Base-by-base conservation (phyloP, 2,888 invertebrate genomes). In the Sinodicranocentrus sp. region DNA sequence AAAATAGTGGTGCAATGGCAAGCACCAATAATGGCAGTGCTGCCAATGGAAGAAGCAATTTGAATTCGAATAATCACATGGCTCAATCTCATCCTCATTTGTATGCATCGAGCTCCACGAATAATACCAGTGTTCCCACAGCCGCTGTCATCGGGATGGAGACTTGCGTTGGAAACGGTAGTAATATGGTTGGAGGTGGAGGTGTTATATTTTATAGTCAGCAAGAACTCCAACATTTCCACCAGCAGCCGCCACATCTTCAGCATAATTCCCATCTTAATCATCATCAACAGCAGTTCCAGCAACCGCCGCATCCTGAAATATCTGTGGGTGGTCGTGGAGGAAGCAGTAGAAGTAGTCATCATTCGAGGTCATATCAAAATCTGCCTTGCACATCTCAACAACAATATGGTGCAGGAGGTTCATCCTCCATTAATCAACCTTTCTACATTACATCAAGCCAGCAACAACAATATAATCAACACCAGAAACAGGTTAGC, bases 1-100 rank as follows among this genome's bases (percentile, higher is more conserved):
- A 75, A 75, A 79, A 57, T 57, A 39, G 43, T 19, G 63, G 71
- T 80, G 67, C 44, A 13, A 63, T n/a, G n/a, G n/a, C 54, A 61
- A 21, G 43, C 48, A 13, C 54, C 26, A 67, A 23, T 23, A 73
- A 80, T 10, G 15, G 44, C 17, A 73, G 25, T 71, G n/a, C 19
- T 21, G 23, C 59, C 23, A 61, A 26, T 61, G 73, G 43, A 25
- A 44, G 67, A 61, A 52, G 73, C 75, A 70, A 67, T 75, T 70
- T 73, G 26, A 84, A 80, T 71, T 57, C 80, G 21, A 84, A 84
- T 82, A 73, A 73, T 65, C 80, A 82, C 67, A 72, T 82, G 54
- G 72, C 82, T 61, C 85, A 82, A 68, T 78, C 78, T 43, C 85
- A 85, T 82, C 80, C 82, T 68, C 85, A 85, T 78, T 67, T 82